Base-by-base conservation (phyloP, 1,140 invertebrate genomes). In the Ostrea edulis region DNA sequence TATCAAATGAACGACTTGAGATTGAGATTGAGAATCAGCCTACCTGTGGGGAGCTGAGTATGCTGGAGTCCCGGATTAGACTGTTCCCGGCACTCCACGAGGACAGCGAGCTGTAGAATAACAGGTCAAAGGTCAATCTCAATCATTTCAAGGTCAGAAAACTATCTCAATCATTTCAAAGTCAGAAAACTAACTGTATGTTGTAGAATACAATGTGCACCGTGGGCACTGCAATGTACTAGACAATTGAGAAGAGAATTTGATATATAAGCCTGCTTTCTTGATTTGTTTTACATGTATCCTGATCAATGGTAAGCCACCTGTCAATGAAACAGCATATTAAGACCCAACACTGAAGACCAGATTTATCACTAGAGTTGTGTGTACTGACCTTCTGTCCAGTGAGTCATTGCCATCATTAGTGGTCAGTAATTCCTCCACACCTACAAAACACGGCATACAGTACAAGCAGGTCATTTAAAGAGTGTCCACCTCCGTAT, bases 341-440 rank as follows among this genome's bases (percentile, higher is more conserved):
- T 44, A 44, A 44, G 1, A 44, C 5, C 35, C 1, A 44, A 44
- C 35, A 44, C 2, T 44, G 35, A 2, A 44, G 35, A 44, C 35
- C 5, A 44, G 35, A 44, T 44, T 44, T 44, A 44, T 2, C 35
- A 44, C 35, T 44, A 44, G 35, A 44, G 5, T 44, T 44, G 2
- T 44, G 20, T 44, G n/a, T 83, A 83, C 29, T 58, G 53, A 89
- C 87, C 92, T 91, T 91, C 91, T 91, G 29, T 95, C 93, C 9
- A 91, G 82, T 22, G 89, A 86, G 82, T 92, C 92, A 87, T 89
- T 90, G 25, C 87, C 86, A 77, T 94, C 94, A 71, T 90, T 51
- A 2, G 91, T 87, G 25, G 91, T 71, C 62, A 95, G 93, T 85
- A 95, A 90, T 65, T 95, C 94, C 81, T 95, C 94, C 82, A 95